These are phyloP conservation scores for Notolabrus celidotus DNA, from an alignment of 2,797 vertebrate genomes.

Conservation along the genomic window DNA sequence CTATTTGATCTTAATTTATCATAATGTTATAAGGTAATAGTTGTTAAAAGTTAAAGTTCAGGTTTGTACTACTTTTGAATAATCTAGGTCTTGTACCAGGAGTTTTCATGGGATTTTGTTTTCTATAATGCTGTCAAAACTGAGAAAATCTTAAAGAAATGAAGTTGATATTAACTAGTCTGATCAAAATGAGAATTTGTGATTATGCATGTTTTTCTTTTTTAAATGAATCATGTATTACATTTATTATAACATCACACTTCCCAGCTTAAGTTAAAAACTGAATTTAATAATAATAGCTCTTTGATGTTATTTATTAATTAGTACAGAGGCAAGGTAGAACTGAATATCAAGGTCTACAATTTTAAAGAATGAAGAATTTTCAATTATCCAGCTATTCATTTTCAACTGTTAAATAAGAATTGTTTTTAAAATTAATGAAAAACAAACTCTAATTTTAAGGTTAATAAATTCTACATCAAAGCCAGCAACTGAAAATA, in stretches of 20 bases:
- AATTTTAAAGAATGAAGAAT: background rate
- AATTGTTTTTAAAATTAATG: background rate
- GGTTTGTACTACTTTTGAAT: background rate
- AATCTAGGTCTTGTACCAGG: background rate
- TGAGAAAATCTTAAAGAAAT: background rate
- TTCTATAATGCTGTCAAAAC: background rate
- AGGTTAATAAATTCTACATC: conserved; percentile 13
- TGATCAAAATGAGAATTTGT: background rate
- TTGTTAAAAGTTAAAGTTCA: background rate
- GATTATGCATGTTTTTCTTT: no score
- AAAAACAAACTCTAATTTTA: background rate
- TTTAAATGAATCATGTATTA: no score
- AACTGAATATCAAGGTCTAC: background rate
- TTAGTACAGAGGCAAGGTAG: background rate
- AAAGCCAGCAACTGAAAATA: conserved; percentile 1
- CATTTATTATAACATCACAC: no score
- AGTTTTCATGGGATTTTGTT: background rate
- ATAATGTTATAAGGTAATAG: background rate
- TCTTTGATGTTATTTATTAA: background rate
- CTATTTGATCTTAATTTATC: background rate
- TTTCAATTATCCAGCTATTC: background rate
- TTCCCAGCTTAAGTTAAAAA: no score
- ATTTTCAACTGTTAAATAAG: background rate
- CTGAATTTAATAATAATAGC: no score
- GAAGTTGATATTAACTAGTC: background rate